Conservation (phyloP, 2,888 invertebrate genomes). For the Tenodera sinensis region DNA sequence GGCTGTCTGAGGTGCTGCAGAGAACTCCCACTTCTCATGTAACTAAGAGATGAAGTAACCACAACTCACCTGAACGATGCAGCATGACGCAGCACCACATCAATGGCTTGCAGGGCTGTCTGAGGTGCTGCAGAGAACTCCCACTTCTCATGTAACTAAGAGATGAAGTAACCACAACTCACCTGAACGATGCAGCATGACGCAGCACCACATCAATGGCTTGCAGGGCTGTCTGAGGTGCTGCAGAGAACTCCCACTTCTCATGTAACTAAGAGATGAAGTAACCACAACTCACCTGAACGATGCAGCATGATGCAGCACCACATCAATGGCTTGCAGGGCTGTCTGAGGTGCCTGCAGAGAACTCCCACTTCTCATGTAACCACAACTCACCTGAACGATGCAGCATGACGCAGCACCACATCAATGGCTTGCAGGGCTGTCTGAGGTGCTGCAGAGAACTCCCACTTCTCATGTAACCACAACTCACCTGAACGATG, state of each 20-base stretch:
- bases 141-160: slow-evolving; percentile 41
- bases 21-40: no score
- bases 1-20: slow-evolving; percentile 54
- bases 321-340: no score
- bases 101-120: slow-evolving; percentile 72
- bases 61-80: slow-evolving; percentile 43
- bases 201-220: slow-evolving; percentile 83
- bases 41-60: no score
- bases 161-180: no score
- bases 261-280: no score
- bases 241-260: slow-evolving; percentile 43
- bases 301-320: no score
- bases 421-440: slow-evolving; percentile 81
- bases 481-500: slow-evolving; percentile 40
- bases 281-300: no score
- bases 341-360: no score
- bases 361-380: no score
- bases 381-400: slow-evolving; percentile 32
- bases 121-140: slow-evolving; percentile 50
- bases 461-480: slow-evolving; percentile 41
- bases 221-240: slow-evolving; percentile 63
- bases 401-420: slow-evolving; percentile 66
- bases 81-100: slow-evolving; percentile 72
- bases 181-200: slow-evolving; percentile 51
- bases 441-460: slow-evolving; percentile 52